phyloP scores from a whole-genome alignment of 2,888 invertebrate genomes.

The Atrina japonica region DNA sequence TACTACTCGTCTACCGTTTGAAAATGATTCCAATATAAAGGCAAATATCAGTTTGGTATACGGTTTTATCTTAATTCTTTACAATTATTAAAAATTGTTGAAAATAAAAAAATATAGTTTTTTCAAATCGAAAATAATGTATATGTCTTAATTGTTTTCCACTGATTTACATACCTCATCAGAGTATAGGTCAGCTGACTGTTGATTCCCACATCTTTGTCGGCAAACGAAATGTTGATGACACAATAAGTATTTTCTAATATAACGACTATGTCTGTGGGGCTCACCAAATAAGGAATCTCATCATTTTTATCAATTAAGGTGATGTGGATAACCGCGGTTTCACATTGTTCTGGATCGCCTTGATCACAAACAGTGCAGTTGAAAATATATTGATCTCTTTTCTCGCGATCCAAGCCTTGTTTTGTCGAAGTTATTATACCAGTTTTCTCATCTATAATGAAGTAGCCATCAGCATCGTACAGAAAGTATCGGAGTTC shows the following conservation, averaged over 20 bases:
- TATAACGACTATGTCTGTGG: neutral
- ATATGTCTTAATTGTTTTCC: too few species aligned
- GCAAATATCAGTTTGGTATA: too few species aligned
- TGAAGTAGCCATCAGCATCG: conserved; percentile 10
- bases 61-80: too few species aligned
- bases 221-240: neutral
- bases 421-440: conserved; percentile 2
- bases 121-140: neutral
- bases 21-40: too few species aligned
- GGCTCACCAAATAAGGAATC: neutral
- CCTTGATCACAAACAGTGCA: neutral
- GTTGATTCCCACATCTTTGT: neutral
- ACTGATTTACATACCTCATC: conserved; percentile 6
- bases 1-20: too few species aligned
- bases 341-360: too few species aligned
- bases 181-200: conserved; percentile 7
- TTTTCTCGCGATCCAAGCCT: conserved; percentile 13
- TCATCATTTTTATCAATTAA: too few species aligned
- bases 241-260: conserved; percentile 4
- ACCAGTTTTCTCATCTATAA: conserved; percentile 11
- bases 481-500: neutral
- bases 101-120: neutral
- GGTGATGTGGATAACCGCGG: too few species aligned
- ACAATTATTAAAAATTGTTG: neutral
- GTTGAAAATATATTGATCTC: neutral